Evolutionary conservation across 2,797 vertebrate species (phyloP).

Genomic region (Salmo trutta): DNA sequence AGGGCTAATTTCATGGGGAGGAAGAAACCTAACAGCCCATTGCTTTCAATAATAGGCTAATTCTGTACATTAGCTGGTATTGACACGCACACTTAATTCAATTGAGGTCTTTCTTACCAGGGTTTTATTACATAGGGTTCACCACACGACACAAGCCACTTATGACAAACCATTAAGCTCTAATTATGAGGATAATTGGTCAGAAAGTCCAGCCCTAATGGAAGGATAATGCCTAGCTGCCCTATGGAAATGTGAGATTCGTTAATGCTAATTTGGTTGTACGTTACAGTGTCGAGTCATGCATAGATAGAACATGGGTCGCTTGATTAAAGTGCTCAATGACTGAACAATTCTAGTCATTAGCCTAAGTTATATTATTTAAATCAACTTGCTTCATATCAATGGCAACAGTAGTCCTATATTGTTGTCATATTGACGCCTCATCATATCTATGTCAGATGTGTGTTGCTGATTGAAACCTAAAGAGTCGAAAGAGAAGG

Average conservation of each 20-base stretch:
- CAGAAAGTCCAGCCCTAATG: background rate
- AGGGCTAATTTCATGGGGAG: background rate
- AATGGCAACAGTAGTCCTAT: background rate
- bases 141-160: background rate
- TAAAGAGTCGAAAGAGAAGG: background rate
- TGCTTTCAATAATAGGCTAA: background rate
- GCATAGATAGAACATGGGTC: background rate
- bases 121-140: conserved; percentile 1
- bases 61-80: background rate
- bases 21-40: background rate
- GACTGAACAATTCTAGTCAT: background rate
- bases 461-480: background rate
- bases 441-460: background rate
- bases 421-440: background rate
- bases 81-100: background rate
- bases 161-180: background rate
- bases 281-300: background rate
- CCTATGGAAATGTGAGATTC: background rate
- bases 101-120: background rate
- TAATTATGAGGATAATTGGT: background rate
- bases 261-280: background rate
- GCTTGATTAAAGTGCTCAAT: background rate
- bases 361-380: background rate
- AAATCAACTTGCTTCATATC: background rate
- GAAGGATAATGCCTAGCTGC: background rate